These are phyloP conservation scores for Actinopyga echinites DNA, from an alignment of 53 echinoderm and acorn worm genomes.

Conservation along the genomic window DNA sequence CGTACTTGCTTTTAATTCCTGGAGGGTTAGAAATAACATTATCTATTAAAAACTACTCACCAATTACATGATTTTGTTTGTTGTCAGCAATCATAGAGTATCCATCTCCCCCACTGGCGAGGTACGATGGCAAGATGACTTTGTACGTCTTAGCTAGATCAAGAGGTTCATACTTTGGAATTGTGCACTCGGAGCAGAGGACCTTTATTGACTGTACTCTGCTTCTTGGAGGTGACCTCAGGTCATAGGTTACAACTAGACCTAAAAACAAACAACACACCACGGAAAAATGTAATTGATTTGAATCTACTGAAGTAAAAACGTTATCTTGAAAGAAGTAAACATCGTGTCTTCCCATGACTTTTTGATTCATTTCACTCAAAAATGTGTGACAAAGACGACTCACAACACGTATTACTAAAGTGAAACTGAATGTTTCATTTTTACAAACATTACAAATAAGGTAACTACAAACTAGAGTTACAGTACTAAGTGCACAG, in stretches of 20 bases:
- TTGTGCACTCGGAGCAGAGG: constrained; percentile 69
- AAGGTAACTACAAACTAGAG: background rate
- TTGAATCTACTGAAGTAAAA: no score
- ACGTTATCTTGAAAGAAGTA: no score
- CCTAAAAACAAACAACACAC: no score
- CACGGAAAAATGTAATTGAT: no score
- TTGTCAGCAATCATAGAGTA: constrained; percentile 69
- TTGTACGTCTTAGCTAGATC: constrained; percentile 62
- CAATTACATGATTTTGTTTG: constrained; percentile 49
- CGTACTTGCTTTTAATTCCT: no score
- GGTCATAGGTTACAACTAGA: constrained; percentile 70
- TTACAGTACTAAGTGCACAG: background rate
- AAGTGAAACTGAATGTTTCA: background rate
- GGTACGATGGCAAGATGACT: constrained; percentile 59
- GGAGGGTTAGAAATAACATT: no score
- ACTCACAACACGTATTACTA: background rate
- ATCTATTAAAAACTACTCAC: background rate
- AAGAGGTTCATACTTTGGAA: constrained; percentile 73
- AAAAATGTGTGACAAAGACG: no score
- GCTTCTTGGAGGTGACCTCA: constrained; percentile 30
- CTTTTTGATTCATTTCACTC: no score
- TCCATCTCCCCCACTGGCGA: constrained; percentile 82
- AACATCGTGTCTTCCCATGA: no score
- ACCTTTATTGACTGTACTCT: constrained; percentile 66
- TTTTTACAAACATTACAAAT: background rate